Evolutionary conservation across 30 jellyfish, hydroid and myxozoan genomes (phyloP).

Genomic region (Calvadosia cruxmelitensis): DNA sequence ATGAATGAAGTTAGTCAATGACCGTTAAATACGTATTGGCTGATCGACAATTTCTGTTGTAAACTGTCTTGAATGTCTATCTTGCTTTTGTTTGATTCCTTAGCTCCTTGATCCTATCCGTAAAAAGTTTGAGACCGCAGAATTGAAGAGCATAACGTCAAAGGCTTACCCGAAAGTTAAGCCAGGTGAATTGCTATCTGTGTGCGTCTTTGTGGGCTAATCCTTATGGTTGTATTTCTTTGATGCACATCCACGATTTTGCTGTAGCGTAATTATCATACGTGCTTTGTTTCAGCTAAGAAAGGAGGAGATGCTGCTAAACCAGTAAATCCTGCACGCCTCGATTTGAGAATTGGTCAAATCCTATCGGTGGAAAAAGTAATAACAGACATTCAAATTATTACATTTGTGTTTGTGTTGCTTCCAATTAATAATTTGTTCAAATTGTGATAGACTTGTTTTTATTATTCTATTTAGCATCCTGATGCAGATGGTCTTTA

Average conservation of each 20-base stretch:
- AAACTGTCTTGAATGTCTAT: too few relatives aligned
- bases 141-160: slow-evolving; percentile 41
- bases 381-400: not conserved
- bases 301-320: slow-evolving; percentile 42
- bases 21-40: too few relatives aligned
- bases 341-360: slow-evolving; percentile 63
- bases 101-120: slow-evolving; percentile 87
- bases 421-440: too few relatives aligned
- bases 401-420: not conserved
- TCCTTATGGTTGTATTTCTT: too few relatives aligned
- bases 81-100: not conserved
- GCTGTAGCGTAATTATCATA: too few relatives aligned
- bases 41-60: too few relatives aligned
- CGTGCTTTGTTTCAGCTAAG: slow-evolving; percentile 13
- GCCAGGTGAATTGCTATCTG: not conserved
- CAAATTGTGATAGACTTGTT: too few relatives aligned
- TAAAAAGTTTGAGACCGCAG: slow-evolving; percentile 52
- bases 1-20: slow-evolving; percentile 48
- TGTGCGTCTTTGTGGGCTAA: too few relatives aligned
- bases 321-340: slow-evolving; percentile 65
- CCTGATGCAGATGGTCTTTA: slow-evolving; percentile 85
- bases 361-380: slow-evolving; percentile 62
- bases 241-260: too few relatives aligned
- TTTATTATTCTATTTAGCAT: slow-evolving; percentile 33
- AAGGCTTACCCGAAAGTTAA: slow-evolving; percentile 56